phyloP scores from a whole-genome alignment of 64 coral and sea anemone species.

The Anthopleura sola region DNA sequence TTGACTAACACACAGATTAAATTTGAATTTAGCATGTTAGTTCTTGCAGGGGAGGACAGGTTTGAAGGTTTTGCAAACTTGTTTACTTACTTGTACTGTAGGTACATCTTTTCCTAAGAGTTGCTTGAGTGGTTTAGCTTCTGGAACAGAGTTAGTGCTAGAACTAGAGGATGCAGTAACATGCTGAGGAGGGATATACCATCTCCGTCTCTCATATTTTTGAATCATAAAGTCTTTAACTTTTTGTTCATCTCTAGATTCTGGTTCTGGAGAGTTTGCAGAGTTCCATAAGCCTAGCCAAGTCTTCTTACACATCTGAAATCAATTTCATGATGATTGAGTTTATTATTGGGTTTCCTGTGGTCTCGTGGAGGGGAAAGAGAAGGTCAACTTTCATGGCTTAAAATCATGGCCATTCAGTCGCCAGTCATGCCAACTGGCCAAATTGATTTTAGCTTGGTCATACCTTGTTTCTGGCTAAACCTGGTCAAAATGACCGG shows the following conservation, averaged over 20 bases:
- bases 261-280: conserved; percentile 81
- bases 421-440: too few species aligned
- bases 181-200: conserved; percentile 95
- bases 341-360: not conserved
- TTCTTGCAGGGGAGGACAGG: not conserved
- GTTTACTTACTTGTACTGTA: conserved; percentile 33
- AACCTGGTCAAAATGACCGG: too few species aligned
- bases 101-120: conserved; percentile 78
- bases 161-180: conserved; percentile 29
- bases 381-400: not conserved
- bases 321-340: not conserved
- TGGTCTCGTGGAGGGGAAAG: not conserved
- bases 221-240: conserved; percentile 98
- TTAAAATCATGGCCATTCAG: too few species aligned
- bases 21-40: not conserved
- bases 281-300: conserved; percentile 99
- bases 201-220: conserved; percentile 93
- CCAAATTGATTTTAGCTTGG: too few species aligned
- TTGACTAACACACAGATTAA: not conserved
- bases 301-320: conserved; percentile 84
- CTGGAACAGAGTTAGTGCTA: conserved; percentile 49
- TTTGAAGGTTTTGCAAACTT: not conserved
- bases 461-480: too few species aligned
- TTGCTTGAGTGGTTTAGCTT: conserved; percentile 95
- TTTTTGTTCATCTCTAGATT: conserved; percentile 94